A percentile compares a stretch with the other conserved stretches of the same genome.
Conservation (phyloP, 1,140 invertebrate species). For the Drosophila tropicalis region DNA sequence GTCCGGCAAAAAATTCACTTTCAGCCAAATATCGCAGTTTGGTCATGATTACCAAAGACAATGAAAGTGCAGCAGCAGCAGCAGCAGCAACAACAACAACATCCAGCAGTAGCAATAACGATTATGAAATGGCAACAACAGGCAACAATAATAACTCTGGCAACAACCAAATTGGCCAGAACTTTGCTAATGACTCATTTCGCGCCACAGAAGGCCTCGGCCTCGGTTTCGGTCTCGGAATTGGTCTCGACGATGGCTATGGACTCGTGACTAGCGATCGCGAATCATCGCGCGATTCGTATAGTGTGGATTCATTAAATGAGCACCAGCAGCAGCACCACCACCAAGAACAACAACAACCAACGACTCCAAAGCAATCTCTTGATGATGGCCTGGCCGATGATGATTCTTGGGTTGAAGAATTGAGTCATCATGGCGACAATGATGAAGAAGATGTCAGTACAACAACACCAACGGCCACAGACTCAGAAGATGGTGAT, state of each 20-base stretch:
- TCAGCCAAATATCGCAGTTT: conserved; percentile 91
- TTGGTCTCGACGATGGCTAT: conserved; percentile 5
- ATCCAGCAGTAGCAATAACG: conserved; percentile 20
- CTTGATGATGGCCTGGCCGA: conserved; percentile 93
- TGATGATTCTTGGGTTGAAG: conserved; percentile 94
- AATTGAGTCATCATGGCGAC: conserved; percentile 89
- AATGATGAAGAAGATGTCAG: conserved; percentile 89
- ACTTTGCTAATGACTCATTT: conserved; percentile 63
- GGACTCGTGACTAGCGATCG: conserved; percentile 58
- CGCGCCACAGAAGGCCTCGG: conserved; percentile 31
- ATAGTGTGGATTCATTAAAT: conserved; percentile 68
- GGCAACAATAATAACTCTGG: conserved; percentile 14
- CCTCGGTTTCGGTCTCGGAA: too few species aligned
- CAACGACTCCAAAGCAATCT: conserved; percentile 53
- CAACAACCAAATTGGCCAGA: conserved; percentile 57
- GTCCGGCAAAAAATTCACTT: conserved; percentile 67
- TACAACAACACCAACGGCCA: conserved; percentile 84
- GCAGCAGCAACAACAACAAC: conserved; percentile 42
- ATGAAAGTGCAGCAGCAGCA: conserved; percentile 45
- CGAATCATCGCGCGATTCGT: conserved; percentile 59
- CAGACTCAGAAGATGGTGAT: conserved; percentile 84
- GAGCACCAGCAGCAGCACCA: conserved; percentile 24
- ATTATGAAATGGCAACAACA: conserved; percentile 29
- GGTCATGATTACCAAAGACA: conserved; percentile 92
- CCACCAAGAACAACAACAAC: background rate